Conservation (phyloP, 2,113 vertebrate species). For the Promerops cafer region DNA sequence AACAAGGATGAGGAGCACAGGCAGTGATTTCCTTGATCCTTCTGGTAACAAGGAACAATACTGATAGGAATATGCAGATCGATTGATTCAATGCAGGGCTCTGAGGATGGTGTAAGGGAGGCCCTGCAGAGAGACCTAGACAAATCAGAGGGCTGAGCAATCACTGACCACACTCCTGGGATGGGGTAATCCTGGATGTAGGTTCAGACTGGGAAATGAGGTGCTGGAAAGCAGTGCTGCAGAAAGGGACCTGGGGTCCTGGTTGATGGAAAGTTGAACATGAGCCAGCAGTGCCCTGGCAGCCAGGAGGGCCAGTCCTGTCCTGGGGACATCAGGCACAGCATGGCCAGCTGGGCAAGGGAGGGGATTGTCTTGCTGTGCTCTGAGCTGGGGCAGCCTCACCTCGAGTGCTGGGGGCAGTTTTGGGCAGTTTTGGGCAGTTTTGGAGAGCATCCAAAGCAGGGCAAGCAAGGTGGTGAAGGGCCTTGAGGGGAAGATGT, state of each 20-base stretch:
- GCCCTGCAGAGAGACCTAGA: background rate
- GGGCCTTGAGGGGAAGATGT: too few species aligned
- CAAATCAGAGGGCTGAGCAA: background rate
- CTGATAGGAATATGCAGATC: background rate
- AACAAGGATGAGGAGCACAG: background rate
- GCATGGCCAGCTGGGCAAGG: rapidly evolving
- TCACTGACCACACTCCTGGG: background rate
- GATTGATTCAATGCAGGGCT: background rate
- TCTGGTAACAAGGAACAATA: background rate
- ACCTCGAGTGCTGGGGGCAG: rapidly evolving
- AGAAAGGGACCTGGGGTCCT: background rate
- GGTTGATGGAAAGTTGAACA: rapidly evolving
- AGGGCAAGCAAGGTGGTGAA: background rate
- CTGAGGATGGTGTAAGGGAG: background rate
- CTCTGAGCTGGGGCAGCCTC: background rate
- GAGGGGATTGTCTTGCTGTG: background rate
- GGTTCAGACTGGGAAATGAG: background rate
- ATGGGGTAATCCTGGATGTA: background rate
- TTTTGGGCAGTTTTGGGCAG: background rate
- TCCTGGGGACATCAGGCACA: background rate
- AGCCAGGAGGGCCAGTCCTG: rapidly evolving
- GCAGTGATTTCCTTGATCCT: background rate
- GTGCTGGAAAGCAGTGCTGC: background rate
- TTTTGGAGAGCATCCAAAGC: background rate
- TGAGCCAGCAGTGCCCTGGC: background rate